Conservation (phyloP, 1,140 invertebrate species). For the Copidosoma floridanum region DNA sequence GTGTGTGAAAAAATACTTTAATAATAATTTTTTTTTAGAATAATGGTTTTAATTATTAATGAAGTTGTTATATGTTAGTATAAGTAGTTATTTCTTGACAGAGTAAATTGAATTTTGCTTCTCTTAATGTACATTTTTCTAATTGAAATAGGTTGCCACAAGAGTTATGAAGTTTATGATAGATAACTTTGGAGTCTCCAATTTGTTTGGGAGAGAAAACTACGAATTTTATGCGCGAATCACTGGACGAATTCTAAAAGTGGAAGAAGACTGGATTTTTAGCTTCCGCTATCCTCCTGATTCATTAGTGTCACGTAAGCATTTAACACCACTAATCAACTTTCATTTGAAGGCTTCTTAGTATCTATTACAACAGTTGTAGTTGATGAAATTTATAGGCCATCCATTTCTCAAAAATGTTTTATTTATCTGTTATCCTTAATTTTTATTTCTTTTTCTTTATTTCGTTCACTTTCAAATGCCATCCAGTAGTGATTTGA, state of each 20-base stretch:
- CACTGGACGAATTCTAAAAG: constrained; percentile 86
- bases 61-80: background rate
- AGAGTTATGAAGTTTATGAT: constrained; percentile 94
- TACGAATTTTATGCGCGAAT: constrained; percentile 97
- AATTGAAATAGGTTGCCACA: constrained; percentile 79
- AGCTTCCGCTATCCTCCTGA: constrained; percentile 88
- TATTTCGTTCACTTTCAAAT: no score
- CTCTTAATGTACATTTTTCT: no score
- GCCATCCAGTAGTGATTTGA: constrained; percentile 4
- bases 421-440: no score
- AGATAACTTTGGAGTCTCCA: constrained; percentile 92
- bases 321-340: constrained; percentile 2
- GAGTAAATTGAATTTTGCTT: no score
- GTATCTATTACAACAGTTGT: background rate
- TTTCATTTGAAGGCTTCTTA: no score
- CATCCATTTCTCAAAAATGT: background rate
- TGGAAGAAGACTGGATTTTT: constrained; percentile 93
- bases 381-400: background rate
- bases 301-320: constrained; percentile 73
- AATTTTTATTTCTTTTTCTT: constrained; percentile 8
- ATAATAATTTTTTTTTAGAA: no score
- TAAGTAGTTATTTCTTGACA: background rate
- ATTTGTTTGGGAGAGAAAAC: constrained; percentile 93
- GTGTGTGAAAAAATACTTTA: no score
- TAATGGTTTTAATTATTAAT: no score